Conservation (phyloP, 2,888 invertebrate species). For the Antheraea yamamai region DNA sequence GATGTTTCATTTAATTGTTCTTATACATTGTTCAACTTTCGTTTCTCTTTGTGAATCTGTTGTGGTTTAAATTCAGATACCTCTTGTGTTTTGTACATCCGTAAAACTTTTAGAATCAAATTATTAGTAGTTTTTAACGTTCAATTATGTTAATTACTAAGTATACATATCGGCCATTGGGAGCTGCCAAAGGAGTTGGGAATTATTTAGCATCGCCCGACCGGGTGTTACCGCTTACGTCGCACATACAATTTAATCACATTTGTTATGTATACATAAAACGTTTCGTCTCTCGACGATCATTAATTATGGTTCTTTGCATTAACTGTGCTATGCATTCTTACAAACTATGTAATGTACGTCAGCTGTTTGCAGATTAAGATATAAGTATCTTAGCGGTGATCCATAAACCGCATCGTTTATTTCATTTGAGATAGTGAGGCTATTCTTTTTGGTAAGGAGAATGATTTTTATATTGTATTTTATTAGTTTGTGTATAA, state of each 20-base stretch:
- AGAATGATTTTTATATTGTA: background rate
- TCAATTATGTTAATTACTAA: background rate
- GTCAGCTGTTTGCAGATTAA: slow-evolving; percentile 16
- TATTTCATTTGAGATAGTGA: background rate
- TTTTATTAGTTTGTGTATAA: background rate
- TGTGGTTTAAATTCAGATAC: background rate
- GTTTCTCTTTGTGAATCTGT: background rate
- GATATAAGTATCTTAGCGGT: slow-evolving; percentile 13
- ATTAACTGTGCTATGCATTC: slow-evolving; percentile 1
- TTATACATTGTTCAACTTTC: background rate
- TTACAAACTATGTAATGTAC: slow-evolving; percentile 2
- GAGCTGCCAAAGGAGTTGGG: slow-evolving; percentile 1
- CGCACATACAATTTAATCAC: slow-evolving; percentile 17
- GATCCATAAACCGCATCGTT: background rate
- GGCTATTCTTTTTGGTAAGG: background rate
- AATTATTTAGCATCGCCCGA: background rate
- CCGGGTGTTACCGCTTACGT: slow-evolving; percentile 10
- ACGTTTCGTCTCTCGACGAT: slow-evolving; percentile 21
- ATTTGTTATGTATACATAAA: slow-evolving; percentile 21
- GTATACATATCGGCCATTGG: background rate
- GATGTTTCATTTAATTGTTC: background rate
- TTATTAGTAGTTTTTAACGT: background rate
- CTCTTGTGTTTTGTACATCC: background rate
- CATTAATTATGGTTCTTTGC: slow-evolving; percentile 22
- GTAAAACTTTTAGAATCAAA: background rate